Percentiles rank a stretch among this genome's conserved stretches.
These are phyloP conservation scores for Lycophotia porphyrea DNA, from an alignment of 2,888 invertebrate species.

Conservation along the genomic window DNA sequence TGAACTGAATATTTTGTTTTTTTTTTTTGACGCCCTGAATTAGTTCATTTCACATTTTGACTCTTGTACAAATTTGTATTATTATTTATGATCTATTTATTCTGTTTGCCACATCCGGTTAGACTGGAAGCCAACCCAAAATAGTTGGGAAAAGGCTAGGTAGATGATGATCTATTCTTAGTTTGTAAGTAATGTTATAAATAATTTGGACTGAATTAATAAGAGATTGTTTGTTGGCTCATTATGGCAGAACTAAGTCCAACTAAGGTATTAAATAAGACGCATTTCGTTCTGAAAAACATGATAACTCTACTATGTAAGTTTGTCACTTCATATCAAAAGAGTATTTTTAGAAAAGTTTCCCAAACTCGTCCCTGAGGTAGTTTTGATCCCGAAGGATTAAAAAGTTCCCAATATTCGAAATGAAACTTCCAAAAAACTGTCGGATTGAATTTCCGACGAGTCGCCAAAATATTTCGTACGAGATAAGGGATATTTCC, in stretches of 20 bases:
- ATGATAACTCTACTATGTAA: background rate
- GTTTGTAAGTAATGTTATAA: background rate
- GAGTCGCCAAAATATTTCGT: background rate
- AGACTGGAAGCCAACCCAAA: too few relatives aligned
- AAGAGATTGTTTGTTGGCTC: background rate
- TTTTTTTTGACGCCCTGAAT: background rate
- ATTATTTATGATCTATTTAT: too few relatives aligned
- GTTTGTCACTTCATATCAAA: background rate
- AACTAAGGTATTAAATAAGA: background rate
- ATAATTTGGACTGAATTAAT: too few relatives aligned
- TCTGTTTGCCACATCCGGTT: too few relatives aligned
- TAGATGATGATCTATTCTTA: too few relatives aligned
- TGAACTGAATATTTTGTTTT: background rate
- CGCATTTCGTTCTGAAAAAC: background rate
- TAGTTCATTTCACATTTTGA: background rate
- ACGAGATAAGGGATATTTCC: conserved; percentile 4
- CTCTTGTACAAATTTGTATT: too few relatives aligned
- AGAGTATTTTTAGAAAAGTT: background rate
- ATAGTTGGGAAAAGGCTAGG: too few relatives aligned
- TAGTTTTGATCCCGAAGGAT: background rate
- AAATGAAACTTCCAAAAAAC: background rate
- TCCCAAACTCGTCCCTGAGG: background rate
- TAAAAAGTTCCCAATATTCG: background rate
- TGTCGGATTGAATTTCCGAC: conserved; percentile 11
- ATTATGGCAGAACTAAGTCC: background rate